Evolutionary conservation across 2,888 invertebrate genomes (phyloP).

Genomic region (Empis livida): DNA sequence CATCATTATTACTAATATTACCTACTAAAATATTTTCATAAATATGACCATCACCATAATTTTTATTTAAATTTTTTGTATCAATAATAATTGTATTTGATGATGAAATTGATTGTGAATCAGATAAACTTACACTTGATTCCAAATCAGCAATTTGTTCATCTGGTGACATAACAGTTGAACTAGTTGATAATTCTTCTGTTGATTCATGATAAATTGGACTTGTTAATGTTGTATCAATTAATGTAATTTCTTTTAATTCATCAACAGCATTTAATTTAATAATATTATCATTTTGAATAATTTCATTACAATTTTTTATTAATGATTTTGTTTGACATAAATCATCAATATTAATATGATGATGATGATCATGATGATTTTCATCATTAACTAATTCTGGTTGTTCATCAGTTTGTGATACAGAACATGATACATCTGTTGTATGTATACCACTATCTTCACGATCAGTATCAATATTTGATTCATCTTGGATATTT

Average conservation of each 20-base stretch:
- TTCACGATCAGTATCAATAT: conserved; percentile 52
- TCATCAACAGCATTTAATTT: conserved; percentile 40
- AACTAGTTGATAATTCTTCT: no score
- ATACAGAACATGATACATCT: conserved; percentile 59
- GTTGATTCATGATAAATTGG: no score
- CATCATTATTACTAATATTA: conserved; percentile 1
- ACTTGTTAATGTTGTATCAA: no score
- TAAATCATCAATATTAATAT: conserved; percentile 4
- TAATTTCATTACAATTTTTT: no score
- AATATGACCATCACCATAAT: no score
- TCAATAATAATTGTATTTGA: neutral
- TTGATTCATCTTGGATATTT: conserved; percentile 12
- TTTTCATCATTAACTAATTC: conserved; percentile 33
- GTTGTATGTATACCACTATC: conserved; percentile 57
- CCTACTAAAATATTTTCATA: neutral
- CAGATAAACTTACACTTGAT: conserved; percentile 14
- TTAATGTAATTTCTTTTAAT: conserved; percentile 4
- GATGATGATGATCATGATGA: conserved; percentile 8
- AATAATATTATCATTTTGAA: neutral
- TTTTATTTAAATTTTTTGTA: no score
- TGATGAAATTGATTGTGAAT: conserved; percentile 8
- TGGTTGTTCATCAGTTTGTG: conserved; percentile 59
- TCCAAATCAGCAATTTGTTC: conserved; percentile 9
- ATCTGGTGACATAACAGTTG: no score
- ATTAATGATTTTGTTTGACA: neutral